Evolutionary conservation across 2,113 vertebrate genomes (phyloP).

Genomic region (Dipodomys stephensi): DNA sequence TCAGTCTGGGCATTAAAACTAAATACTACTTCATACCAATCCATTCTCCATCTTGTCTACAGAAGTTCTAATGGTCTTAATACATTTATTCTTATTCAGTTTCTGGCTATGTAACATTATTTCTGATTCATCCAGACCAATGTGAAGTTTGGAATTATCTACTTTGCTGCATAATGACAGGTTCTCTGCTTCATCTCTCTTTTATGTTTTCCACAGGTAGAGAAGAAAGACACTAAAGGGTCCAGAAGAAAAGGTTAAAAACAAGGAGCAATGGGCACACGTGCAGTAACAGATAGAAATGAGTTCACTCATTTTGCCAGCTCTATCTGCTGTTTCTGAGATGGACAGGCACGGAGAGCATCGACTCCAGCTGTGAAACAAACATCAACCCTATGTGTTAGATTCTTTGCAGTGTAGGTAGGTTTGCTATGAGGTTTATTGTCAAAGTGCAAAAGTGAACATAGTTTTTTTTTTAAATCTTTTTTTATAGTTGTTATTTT

Average conservation of each 20-base stretch:
- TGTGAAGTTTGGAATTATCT: neutral
- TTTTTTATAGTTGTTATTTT: neutral
- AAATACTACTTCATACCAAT: neutral
- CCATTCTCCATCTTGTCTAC: neutral
- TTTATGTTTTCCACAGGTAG: neutral
- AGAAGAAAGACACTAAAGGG: neutral
- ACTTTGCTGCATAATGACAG: neutral
- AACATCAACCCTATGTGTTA: neutral
- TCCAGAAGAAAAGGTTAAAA: neutral
- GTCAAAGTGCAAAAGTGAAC: neutral
- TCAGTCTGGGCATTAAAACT: neutral
- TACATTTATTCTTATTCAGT: neutral
- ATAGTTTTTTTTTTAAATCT: neutral
- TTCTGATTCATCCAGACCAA: neutral
- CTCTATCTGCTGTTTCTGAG: neutral
- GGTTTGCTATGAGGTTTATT: neutral
- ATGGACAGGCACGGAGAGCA: neutral
- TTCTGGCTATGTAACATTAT: neutral
- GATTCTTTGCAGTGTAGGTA: neutral
- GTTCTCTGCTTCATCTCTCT: fast-evolving
- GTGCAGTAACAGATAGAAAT: neutral
- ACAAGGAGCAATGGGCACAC: neutral
- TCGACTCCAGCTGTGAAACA: neutral
- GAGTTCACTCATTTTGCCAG: neutral
- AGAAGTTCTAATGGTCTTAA: neutral